These are phyloP conservation scores for Heterodera schachtii DNA, from an alignment of 1,140 invertebrate species.

Conservation along the genomic window DNA sequence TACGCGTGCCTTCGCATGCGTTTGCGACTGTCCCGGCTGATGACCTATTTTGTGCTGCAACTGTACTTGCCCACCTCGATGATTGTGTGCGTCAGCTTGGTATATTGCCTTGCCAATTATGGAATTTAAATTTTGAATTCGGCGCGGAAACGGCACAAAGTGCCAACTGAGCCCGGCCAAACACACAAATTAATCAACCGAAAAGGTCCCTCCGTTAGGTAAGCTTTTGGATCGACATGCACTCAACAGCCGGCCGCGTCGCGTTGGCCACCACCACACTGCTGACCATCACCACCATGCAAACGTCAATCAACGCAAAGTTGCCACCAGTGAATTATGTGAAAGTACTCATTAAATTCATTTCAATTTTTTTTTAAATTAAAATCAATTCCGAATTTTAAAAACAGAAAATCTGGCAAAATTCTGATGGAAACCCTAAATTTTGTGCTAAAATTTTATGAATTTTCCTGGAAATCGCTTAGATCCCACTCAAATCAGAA, in stretches of 20 bases:
- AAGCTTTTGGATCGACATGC: constrained; percentile 52
- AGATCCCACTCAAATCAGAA: no score
- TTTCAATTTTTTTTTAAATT: no score
- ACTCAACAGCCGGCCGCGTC: constrained; percentile 51
- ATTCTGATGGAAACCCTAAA: no score
- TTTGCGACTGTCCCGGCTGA: constrained; percentile 36
- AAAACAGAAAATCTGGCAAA: no score
- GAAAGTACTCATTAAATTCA: constrained; percentile 25
- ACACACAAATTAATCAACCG: no score
- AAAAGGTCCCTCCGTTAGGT: background rate
- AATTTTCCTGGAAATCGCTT: no score
- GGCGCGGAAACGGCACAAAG: no score
- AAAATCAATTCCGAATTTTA: no score
- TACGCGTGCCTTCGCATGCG: constrained; percentile 55
- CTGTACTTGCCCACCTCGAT: constrained; percentile 51
- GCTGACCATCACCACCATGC: constrained; percentile 54
- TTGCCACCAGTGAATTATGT: constrained; percentile 82
- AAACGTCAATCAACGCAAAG: constrained; percentile 78
- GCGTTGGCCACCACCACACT: constrained; percentile 55
- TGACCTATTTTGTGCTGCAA: constrained; percentile 55
- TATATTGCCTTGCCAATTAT: background rate
- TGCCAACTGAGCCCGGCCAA: no score
- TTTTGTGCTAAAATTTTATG: no score
- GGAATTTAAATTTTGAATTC: no score
- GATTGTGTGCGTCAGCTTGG: constrained; percentile 46